Evolutionary conservation across 2,113 vertebrate genomes (phyloP), one percentile per base, ranked within the genome.

Genomic region (Pedionomus torquatus): DNA sequence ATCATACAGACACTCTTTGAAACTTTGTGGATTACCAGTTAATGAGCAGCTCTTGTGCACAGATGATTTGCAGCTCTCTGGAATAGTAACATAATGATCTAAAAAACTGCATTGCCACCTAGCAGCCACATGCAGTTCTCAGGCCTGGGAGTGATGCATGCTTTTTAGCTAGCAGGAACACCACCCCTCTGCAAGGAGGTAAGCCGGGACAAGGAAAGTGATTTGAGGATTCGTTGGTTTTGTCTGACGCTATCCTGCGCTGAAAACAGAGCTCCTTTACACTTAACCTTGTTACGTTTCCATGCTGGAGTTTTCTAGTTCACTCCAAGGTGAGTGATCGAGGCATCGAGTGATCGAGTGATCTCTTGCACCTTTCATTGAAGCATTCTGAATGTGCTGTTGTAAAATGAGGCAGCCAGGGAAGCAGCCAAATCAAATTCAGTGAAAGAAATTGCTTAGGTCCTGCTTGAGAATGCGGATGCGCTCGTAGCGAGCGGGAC

Each of bases 401-500:
- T 94, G 9, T 39, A 61, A 68, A 61, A 55, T 49, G 31, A 69
- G 15, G 60, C 17, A 72, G 41, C 48, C 0, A 0, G 25, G 43
- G 48, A 83, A 46, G 64, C 31, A 92, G 20, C 6, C 35, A 30
- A 48, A 76, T 44, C 1, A 75, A 90, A 37, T 30, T 7, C 23
- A 64, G 57, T 25, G 71, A 71, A 89, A 68, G 30, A 48, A 88
- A 46, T 28, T n/a, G 33, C n/a, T 61, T 5, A 9, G 44, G 26
- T 65, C 23, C 25, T 28, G 0, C 64, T 55, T 37, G 19, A 88
- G 33, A 49, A 31, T 17, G 15, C 41, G 5, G 28, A 37, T 0
- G 0, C n/a, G 37, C 21, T 43, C 0, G 1, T 17, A 11, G n/a
- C 33, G 33, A 83, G 17, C 43, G 46, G 66, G 68, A 44, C 19